phyloP scores from a whole-genome alignment of 2,113 vertebrate species.

The Lagopus leucura region DNA sequence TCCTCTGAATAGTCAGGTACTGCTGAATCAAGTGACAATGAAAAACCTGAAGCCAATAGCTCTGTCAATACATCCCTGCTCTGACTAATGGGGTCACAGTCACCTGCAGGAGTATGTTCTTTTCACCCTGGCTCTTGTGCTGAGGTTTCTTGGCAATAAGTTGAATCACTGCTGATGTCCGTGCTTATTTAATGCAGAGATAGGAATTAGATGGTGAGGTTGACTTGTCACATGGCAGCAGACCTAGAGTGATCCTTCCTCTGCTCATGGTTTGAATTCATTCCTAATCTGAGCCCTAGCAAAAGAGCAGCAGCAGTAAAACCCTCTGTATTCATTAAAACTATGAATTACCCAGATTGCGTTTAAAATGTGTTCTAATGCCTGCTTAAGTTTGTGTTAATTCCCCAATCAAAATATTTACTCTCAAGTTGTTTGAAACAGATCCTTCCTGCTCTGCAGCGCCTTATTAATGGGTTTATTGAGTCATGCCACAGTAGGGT shows the following conservation, averaged over 20 bases:
- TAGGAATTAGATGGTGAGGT: not conserved
- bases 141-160: not conserved
- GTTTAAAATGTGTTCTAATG: not conserved
- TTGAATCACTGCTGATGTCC: not conserved
- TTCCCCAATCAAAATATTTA: not conserved
- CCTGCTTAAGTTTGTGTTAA: not conserved
- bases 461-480: not conserved
- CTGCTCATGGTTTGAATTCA: accelerated
- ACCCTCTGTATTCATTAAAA: not conserved
- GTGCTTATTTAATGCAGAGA: not conserved
- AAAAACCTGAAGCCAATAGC: not conserved
- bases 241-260: not conserved
- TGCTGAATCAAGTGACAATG: not conserved
- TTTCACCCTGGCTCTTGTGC: not conserved
- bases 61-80: not conserved
- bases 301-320: not conserved
- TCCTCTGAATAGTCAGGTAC: not conserved
- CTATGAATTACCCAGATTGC: not conserved
- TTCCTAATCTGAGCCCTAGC: not conserved
- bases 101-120: not conserved
- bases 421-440: not conserved
- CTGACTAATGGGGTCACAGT: not conserved
- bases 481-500: not conserved
- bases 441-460: not conserved
- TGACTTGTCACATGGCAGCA: not conserved